Conservation (phyloP, 23 tunicate species). For the Trididemnum nubilum region DNA sequence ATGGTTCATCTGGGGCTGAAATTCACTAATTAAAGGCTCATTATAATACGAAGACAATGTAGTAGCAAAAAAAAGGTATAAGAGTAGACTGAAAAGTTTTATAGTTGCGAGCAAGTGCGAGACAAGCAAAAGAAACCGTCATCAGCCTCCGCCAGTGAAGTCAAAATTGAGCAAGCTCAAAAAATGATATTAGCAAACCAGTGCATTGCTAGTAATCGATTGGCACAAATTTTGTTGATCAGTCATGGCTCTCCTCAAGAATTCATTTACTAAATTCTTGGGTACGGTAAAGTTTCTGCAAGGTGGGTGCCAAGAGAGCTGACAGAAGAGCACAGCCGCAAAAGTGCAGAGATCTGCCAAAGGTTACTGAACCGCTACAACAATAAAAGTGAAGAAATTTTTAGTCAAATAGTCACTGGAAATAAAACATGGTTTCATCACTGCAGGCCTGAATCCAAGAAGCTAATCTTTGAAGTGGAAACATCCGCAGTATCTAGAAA, state of each 20-base stretch:
- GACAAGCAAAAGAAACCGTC: conserved; percentile 39
- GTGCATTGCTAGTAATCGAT: conserved; percentile 30
- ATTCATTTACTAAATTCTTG: conserved; percentile 16
- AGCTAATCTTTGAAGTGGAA: neutral
- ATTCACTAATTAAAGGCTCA: conserved; percentile 24
- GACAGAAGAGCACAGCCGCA: conserved; percentile 21
- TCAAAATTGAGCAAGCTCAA: conserved; percentile 36
- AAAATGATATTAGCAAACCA: conserved; percentile 39
- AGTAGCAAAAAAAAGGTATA: conserved; percentile 27
- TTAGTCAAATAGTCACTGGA: conserved; percentile 21
- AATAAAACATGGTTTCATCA: conserved; percentile 26
- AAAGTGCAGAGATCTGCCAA: conserved; percentile 10
- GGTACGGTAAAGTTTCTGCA: conserved; percentile 17
- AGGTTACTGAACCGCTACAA: conserved; percentile 15
- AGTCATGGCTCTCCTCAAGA: conserved; percentile 1
- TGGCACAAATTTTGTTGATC: conserved; percentile 34
- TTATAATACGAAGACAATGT: conserved; percentile 40
- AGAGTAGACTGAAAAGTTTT: conserved; percentile 47
- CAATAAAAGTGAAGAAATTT: neutral
- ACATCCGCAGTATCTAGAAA: neutral
- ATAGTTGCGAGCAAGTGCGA: conserved; percentile 45
- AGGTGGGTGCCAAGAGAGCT: conserved; percentile 24
- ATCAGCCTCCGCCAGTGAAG: conserved; percentile 40
- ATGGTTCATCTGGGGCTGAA: conserved; percentile 31
- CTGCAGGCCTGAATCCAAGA: neutral